Conservation (phyloP, 2,888 invertebrate genomes). For the Tachina grossa region DNA sequence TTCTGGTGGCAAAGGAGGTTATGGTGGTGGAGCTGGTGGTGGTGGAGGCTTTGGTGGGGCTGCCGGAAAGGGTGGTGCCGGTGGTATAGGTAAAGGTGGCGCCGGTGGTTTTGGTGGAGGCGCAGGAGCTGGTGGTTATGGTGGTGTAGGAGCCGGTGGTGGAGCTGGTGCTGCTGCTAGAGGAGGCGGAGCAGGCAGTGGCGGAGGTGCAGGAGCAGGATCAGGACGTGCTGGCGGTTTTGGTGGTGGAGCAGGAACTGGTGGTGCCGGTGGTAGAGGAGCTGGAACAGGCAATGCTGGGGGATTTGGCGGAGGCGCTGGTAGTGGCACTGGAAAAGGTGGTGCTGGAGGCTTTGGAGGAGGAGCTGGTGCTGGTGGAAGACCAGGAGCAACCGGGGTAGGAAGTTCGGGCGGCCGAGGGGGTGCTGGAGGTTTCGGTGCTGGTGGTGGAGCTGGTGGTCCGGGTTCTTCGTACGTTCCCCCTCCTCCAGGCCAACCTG, state of each 20-base stretch:
- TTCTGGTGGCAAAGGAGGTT: constrained; percentile 72
- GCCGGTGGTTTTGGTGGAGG: constrained; percentile 72
- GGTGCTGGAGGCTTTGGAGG: constrained; percentile 73
- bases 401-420: constrained; percentile 69
- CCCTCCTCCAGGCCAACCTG: constrained; percentile 71
- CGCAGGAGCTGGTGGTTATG: constrained; percentile 74
- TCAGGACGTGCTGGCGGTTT: constrained; percentile 73
- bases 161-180: constrained; percentile 72
- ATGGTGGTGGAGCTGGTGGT: constrained; percentile 69
- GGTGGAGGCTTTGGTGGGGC: constrained; percentile 72
- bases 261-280: constrained; percentile 67
- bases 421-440: constrained; percentile 45
- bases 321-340: constrained; percentile 68
- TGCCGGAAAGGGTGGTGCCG: constrained; percentile 77
- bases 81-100: constrained; percentile 78
- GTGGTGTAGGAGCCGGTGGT: constrained; percentile 76
- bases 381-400: constrained; percentile 72
- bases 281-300: constrained; percentile 6
- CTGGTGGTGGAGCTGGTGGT: constrained; percentile 56
- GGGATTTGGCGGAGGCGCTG: constrained; percentile 65
- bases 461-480: constrained; percentile 75
- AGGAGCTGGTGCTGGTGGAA: constrained; percentile 59
- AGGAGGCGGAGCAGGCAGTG: constrained; percentile 65
- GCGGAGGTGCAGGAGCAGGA: constrained; percentile 75
- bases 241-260: constrained; percentile 76